Evolutionary conservation across 2,113 vertebrate species (phyloP).

Genomic region (Calypte anna): DNA sequence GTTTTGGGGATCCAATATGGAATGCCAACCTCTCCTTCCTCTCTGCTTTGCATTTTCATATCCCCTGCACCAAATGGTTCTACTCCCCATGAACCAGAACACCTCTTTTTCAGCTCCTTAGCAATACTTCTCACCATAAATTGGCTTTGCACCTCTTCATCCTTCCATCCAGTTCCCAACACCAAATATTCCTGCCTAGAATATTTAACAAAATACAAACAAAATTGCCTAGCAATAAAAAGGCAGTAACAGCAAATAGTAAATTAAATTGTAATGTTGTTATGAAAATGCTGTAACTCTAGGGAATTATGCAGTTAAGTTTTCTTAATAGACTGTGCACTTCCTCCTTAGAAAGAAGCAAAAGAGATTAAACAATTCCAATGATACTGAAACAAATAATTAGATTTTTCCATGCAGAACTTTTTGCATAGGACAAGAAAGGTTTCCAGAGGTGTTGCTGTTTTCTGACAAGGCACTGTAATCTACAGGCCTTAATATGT

Average conservation of each 20-base stretch:
- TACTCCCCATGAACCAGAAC: background rate
- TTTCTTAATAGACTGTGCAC: background rate
- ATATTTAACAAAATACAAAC: slow-evolving; percentile 30
- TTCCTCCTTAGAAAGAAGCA: background rate
- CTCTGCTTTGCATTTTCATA: background rate
- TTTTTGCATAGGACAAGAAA: background rate
- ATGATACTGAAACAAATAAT: background rate
- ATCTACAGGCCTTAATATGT: background rate
- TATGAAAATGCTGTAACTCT: background rate
- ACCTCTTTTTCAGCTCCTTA: background rate
- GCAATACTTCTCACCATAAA: background rate
- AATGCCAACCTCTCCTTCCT: background rate
- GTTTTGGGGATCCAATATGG: background rate
- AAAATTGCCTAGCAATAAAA: background rate
- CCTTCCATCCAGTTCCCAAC: background rate
- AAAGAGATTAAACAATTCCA: background rate
- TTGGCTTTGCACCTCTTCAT: background rate
- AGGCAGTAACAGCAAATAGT: no score
- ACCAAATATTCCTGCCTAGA: background rate
- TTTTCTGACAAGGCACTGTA: slow-evolving; percentile 2
- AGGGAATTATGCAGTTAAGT: background rate
- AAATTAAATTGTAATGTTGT: background rate
- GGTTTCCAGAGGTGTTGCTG: background rate
- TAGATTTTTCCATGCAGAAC: background rate
- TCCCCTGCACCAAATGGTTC: background rate